A percentile compares a stretch with the other conserved stretches of the same genome.
phyloP scores from a whole-genome alignment of 1,140 invertebrate genomes.

The Hycleus cichorii region DNA sequence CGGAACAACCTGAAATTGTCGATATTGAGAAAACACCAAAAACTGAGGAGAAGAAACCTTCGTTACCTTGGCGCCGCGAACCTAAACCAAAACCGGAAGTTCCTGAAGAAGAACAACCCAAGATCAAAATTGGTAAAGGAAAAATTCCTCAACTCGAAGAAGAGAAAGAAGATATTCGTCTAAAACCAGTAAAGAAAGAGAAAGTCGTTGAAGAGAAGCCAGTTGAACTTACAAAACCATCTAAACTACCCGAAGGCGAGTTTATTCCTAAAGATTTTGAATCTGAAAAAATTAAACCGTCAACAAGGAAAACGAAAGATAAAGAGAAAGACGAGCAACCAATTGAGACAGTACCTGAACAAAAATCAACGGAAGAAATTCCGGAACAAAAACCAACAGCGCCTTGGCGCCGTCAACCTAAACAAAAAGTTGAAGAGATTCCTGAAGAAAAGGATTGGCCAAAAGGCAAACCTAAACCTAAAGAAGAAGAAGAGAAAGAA shows the following conservation, averaged over 20 bases:
- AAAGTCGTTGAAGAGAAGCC: slow-evolving; percentile 34
- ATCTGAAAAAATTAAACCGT: slow-evolving; percentile 23
- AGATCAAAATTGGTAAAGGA: slow-evolving; percentile 37
- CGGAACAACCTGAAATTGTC: slow-evolving; percentile 28
- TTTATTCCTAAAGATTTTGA: slow-evolving; percentile 29
- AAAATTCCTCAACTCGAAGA: slow-evolving; percentile 37
- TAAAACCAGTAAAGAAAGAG: slow-evolving; percentile 40
- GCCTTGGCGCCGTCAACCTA: slow-evolving; percentile 32
- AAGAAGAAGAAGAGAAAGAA: slow-evolving; percentile 39
- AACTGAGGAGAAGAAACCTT: slow-evolving; percentile 24
- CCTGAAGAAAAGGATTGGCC: slow-evolving; percentile 36
- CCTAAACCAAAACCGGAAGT: slow-evolving; percentile 31
- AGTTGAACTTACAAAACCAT: slow-evolving; percentile 29
- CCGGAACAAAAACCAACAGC: slow-evolving; percentile 33
- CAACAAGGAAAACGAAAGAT: slow-evolving; percentile 28
- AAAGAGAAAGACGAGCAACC: slow-evolving; percentile 24
- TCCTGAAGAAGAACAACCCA: slow-evolving; percentile 25
- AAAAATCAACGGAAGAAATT: slow-evolving; percentile 23
- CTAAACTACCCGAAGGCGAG: slow-evolving; percentile 21
- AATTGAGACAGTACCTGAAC: slow-evolving; percentile 29
- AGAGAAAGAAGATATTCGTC: slow-evolving; percentile 35
- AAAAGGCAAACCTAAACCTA: slow-evolving; percentile 39
- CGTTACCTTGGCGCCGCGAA: slow-evolving; percentile 31
- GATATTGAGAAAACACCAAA: slow-evolving; percentile 34
- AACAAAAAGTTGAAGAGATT: slow-evolving; percentile 33